Evolutionary conservation across 1,140 invertebrate genomes (phyloP), one percentile per base, ranked within the genome.

Genomic region (Argopecten irradians): DNA sequence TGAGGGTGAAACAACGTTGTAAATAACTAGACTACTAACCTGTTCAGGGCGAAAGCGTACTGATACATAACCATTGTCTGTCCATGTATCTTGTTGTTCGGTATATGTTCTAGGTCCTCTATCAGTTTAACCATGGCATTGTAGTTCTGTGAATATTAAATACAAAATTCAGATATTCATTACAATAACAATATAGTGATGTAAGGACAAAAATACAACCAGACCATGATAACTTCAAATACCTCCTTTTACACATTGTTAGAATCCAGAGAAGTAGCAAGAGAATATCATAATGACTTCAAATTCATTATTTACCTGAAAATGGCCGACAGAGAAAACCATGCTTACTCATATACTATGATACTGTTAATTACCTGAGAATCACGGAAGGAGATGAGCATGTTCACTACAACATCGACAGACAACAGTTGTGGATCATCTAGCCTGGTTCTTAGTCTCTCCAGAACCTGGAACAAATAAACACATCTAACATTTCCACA

Each of bases 111-210:
- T 36, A 99, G 96, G 96, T 99, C 99, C 93, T 99, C 98, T 0
- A 99, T 98, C 71, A 99, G 96, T 93, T 98, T 97, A 28, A 99
- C 99, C 98, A 99, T 99, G 3, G 98, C 98, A 96, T 99, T 98
- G 94, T 99, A 99, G 94, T 99, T 99, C 96, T 98, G 95, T 71
- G 22, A 28, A 55, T n/a, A n/a, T n/a, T n/a, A n/a, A 28, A n/a
- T 28, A 28, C 22, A 71, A 71, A 46, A 46, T 16, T 8, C 36
- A 39, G 13, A 39, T 39, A 39, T 39, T 13, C 36, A 39, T 39
- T 5, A 39, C 36, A 39, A 5, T 13, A 8, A 39, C 5, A 39
- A n/a, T n/a, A n/a, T n/a, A n/a, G n/a, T n/a, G n/a, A n/a, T n/a
- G n/a, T n/a, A n/a, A n/a, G n/a, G n/a, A n/a, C n/a, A n/a, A n/a